phyloP scores from a whole-genome alignment of 2,113 vertebrate species.

The Bubo scandiacus region DNA sequence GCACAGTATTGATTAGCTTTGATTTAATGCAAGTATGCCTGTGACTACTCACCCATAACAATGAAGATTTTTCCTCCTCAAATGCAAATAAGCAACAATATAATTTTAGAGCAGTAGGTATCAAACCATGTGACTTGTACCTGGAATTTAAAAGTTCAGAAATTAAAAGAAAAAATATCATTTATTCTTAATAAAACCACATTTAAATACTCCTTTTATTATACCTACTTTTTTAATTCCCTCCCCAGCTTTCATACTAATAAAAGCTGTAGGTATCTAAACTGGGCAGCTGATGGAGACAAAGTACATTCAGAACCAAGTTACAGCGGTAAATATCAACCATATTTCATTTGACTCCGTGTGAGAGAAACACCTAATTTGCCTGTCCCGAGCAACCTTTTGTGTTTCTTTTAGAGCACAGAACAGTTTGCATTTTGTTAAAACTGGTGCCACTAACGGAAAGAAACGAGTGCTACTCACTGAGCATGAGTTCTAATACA shows the following conservation, averaged over 20 bases:
- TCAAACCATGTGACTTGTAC: not conserved
- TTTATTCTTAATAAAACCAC: not conserved
- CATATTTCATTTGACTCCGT: not conserved
- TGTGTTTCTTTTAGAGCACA: not conserved
- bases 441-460: not conserved
- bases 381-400: not conserved
- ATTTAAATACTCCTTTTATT: not conserved
- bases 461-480: not conserved
- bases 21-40: not conserved
- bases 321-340: not conserved
- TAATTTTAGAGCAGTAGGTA: not conserved
- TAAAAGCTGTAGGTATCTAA: not conserved
- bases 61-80: not conserved
- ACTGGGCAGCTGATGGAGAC: not conserved
- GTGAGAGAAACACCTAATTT: not conserved
- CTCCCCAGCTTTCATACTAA: not conserved
- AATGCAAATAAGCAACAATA: not conserved
- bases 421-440: not conserved
- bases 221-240: not conserved
- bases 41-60: not conserved
- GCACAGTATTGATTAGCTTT: not conserved
- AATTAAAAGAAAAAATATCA: not conserved
- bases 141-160: not conserved
- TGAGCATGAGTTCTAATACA: not conserved
- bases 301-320: not conserved